These are phyloP conservation scores for Eriocheir sinensis DNA, from an alignment of 1,140 invertebrate species.

Conservation along the genomic window DNA sequence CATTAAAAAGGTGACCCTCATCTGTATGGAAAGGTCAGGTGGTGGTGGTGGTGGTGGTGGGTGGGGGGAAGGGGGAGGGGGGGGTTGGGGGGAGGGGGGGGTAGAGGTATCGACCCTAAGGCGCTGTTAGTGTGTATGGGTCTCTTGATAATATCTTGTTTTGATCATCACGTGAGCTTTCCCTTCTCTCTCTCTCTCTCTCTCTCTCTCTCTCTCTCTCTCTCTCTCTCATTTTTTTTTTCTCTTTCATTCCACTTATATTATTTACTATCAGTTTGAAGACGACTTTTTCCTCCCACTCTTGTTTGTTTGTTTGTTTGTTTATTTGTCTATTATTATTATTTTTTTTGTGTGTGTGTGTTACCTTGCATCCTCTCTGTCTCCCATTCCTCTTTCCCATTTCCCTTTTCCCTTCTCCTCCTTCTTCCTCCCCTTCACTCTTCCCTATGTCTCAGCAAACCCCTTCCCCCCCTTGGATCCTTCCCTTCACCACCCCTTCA, in stretches of 20 bases:
- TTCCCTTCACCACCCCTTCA: too few species aligned
- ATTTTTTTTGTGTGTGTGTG: too few species aligned
- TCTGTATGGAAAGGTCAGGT: not conserved
- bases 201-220: not conserved
- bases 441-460: not conserved
- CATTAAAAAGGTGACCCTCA: too few species aligned
- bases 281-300: too few species aligned
- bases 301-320: too few species aligned
- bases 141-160: slow-evolving; percentile 7
- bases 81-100: not conserved
- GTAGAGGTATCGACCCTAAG: not conserved
- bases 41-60: not conserved
- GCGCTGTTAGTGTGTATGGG: not conserved
- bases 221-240: not conserved
- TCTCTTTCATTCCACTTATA: too few species aligned
- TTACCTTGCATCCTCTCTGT: too few species aligned
- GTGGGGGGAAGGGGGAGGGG: not conserved
- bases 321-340: too few species aligned
- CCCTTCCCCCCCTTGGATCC: not conserved
- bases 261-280: too few species aligned
- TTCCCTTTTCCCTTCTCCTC: not conserved
- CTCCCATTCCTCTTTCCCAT: too few species aligned
- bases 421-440: not conserved
- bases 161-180: not conserved
- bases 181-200: not conserved